Evolutionary conservation across 2,888 invertebrate species (phyloP).

Genomic region (Gryllus longicercus): DNA sequence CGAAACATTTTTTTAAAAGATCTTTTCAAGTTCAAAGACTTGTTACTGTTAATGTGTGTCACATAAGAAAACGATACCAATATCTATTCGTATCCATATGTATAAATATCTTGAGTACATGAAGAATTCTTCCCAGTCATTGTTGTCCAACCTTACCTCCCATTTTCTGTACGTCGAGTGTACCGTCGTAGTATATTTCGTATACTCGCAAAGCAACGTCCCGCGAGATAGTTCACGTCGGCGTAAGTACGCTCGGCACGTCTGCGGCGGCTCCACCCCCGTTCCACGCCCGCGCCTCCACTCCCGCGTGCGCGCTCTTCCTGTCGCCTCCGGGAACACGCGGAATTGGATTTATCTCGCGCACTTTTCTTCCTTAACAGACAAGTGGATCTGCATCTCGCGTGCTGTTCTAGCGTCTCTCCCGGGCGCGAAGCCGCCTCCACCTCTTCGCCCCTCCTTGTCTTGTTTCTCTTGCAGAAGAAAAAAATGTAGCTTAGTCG

Average conservation of each 20-base stretch:
- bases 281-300: neutral
- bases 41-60: too few species aligned
- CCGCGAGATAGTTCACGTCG: too few species aligned
- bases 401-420: neutral
- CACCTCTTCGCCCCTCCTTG: neutral
- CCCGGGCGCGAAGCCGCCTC: neutral
- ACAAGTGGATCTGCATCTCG: conserved; percentile 17
- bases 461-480: neutral
- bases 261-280: neutral
- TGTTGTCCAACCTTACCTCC: too few species aligned
- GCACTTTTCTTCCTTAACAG: conserved; percentile 17
- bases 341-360: conserved; percentile 17
- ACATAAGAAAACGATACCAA: too few species aligned
- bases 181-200: too few species aligned
- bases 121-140: too few species aligned
- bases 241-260: neutral
- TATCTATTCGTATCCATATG: too few species aligned
- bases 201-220: too few species aligned
- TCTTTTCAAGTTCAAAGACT: too few species aligned
- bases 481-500: conserved; percentile 1
- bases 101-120: too few species aligned
- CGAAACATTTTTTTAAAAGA: too few species aligned
- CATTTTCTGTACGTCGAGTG: too few species aligned
- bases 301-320: neutral
- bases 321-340: neutral